Evolutionary conservation across 2,888 invertebrate species (phyloP).

Genomic region (Nycteola revayana): DNA sequence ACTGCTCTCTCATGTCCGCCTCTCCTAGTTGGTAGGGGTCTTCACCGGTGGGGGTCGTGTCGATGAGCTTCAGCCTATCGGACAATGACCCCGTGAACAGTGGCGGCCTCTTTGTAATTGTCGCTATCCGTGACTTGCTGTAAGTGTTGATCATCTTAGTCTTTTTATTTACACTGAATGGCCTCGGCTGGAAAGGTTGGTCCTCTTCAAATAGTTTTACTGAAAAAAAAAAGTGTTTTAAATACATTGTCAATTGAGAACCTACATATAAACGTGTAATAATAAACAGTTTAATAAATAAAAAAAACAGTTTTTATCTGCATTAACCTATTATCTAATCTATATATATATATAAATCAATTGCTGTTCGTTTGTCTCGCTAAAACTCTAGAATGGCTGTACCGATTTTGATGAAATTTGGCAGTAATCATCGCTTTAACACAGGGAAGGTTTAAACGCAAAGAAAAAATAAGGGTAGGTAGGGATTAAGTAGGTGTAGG

Average conservation of each 20-base stretch:
- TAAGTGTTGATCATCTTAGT: constrained; percentile 66
- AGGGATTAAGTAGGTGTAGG: too few relatives aligned
- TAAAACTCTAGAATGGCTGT: too few relatives aligned
- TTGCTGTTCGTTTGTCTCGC: too few relatives aligned
- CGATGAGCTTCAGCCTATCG: constrained; percentile 64
- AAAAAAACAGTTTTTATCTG: too few relatives aligned
- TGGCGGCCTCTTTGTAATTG: constrained; percentile 42
- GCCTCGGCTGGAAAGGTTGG: constrained; percentile 38
- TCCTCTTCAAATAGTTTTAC: constrained; percentile 50
- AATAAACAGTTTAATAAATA: too few relatives aligned
- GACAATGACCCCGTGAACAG: constrained; percentile 64
- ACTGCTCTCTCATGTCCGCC: constrained; percentile 72
- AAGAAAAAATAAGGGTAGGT: too few relatives aligned
- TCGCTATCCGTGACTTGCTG: constrained; percentile 46
- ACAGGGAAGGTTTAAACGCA: too few relatives aligned
- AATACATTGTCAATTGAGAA: not conserved
- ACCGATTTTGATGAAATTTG: too few relatives aligned
- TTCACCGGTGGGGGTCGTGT: constrained; percentile 70
- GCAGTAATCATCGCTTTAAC: too few relatives aligned
- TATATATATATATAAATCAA: too few relatives aligned
- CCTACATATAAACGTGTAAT: too few relatives aligned
- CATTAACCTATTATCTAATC: too few relatives aligned
- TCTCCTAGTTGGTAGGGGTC: constrained; percentile 73
- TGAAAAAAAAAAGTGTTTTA: constrained; percentile 26
- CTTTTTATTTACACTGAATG: constrained; percentile 58